These are phyloP conservation scores for Holothuria glaberrima DNA, from an alignment of 35 echinoderm and acorn worm species.

Conservation along the genomic window DNA sequence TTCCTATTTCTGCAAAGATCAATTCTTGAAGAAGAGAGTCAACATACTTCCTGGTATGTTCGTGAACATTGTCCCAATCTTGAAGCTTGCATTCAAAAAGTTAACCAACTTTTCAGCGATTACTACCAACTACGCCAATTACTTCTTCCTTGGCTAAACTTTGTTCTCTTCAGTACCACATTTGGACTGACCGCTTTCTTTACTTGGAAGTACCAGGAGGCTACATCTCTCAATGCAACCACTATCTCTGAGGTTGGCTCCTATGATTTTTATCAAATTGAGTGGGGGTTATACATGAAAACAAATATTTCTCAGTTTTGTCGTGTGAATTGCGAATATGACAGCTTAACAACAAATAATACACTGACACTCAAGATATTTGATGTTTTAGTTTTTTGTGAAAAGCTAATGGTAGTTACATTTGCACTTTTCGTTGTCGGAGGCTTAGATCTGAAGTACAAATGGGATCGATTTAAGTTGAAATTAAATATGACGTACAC, in stretches of 20 bases:
- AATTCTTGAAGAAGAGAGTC: neutral
- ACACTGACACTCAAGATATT: neutral
- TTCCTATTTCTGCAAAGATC: constrained; percentile 33
- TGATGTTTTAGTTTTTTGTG: neutral
- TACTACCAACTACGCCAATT: constrained; percentile 18
- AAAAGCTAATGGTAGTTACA: constrained; percentile 16
- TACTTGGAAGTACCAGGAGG: neutral
- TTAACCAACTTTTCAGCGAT: neutral
- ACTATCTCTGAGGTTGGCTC: neutral
- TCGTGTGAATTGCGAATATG: neutral
- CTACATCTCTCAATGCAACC: too few relatives aligned
- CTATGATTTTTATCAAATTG: neutral
- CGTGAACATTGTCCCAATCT: neutral
- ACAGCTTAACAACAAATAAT: too few relatives aligned
- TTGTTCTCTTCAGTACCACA: neutral
- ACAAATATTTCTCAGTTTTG: neutral
- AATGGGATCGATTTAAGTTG: constrained; percentile 42
- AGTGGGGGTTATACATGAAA: neutral
- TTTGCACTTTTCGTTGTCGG: constrained; percentile 20
- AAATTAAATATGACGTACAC: neutral
- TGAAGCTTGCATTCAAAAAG: neutral
- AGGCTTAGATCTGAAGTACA: constrained; percentile 38
- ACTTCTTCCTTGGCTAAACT: constrained; percentile 9
- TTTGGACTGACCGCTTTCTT: constrained; percentile 6
- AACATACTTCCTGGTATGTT: neutral